A percentile compares a stretch with the other conserved stretches of the same genome.
Conservation (phyloP, 2,797 vertebrate genomes). For the Acanthurus lineatus region DNA sequence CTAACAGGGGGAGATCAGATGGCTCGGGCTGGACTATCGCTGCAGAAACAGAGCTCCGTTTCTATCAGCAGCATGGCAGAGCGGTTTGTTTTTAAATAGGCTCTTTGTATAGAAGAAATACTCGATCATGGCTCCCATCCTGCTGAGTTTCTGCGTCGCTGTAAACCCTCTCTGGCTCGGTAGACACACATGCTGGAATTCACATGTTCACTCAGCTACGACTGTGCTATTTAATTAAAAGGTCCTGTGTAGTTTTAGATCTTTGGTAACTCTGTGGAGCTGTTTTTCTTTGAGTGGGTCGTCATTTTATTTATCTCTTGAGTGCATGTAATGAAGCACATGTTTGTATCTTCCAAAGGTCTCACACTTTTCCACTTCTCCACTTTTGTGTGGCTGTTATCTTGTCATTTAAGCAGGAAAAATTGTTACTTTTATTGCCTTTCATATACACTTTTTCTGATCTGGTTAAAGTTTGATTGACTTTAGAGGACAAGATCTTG, state of each 20-base stretch:
- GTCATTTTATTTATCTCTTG: not conserved
- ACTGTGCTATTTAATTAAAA: slow-evolving; percentile 35
- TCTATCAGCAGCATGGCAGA: slow-evolving; percentile 26
- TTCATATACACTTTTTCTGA: not conserved
- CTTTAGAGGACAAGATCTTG: not conserved
- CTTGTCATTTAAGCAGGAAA: too few species aligned
- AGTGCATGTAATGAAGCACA: not conserved
- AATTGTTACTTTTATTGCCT: too few species aligned
- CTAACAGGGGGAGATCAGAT: slow-evolving; percentile 63
- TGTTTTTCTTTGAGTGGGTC: not conserved
- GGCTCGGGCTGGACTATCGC: slow-evolving; percentile 36
- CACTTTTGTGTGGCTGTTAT: too few species aligned
- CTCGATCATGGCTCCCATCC: slow-evolving; percentile 13
- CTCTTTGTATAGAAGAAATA: slow-evolving; percentile 62
- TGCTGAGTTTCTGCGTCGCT: slow-evolving; percentile 10
- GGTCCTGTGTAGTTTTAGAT: slow-evolving; percentile 4
- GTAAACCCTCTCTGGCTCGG: not conserved
- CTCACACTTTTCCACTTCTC: not conserved
- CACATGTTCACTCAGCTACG: slow-evolving; percentile 6
- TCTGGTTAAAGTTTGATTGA: not conserved
- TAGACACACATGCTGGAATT: slow-evolving; percentile 9
- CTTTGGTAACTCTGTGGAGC: not conserved
- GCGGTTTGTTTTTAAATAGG: slow-evolving; percentile 61
- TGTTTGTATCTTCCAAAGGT: not conserved
- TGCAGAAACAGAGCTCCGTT: slow-evolving; percentile 55